phyloP scores from a whole-genome alignment of 2,113 vertebrate genomes.

The Chlorodrepanis virens region DNA sequence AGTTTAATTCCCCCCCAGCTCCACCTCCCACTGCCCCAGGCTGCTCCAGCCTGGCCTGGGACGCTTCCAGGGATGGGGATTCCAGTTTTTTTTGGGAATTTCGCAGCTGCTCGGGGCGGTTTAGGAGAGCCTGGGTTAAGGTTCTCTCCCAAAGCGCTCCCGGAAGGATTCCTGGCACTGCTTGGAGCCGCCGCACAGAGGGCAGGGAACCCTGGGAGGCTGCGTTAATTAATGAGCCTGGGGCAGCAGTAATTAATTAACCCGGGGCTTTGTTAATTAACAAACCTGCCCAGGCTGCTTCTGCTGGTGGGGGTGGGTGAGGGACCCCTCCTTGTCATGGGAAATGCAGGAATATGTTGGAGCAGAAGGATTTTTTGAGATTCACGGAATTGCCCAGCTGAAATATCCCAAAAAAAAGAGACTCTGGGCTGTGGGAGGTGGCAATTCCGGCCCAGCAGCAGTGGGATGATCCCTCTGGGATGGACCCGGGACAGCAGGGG shows the following conservation, averaged over 20 bases:
- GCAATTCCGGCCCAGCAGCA: neutral
- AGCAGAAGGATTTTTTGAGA: neutral
- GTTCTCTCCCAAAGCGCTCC: neutral
- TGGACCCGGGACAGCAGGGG: rapidly evolving
- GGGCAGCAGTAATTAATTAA: neutral
- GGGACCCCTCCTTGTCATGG: neutral
- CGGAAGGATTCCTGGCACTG: neutral
- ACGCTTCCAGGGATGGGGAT: neutral
- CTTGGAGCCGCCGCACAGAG: neutral
- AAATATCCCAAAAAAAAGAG: neutral
- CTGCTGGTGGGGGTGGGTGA: too few relatives aligned
- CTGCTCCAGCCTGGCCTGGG: neutral
- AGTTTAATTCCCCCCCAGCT: rapidly evolving
- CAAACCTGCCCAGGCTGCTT: neutral
- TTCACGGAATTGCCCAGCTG: neutral
- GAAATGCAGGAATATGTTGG: neutral
- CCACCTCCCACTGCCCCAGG: rapidly evolving
- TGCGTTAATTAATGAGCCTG: neutral
- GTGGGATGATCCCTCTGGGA: neutral
- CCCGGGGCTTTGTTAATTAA: neutral
- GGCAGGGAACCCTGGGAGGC: neutral
- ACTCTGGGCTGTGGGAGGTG: neutral
- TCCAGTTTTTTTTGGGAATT: neutral
- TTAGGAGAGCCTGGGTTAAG: neutral
- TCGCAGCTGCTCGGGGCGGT: neutral